Conservation (phyloP, 92 coral and sea anemone species). For the Actinernus sp. region DNA sequence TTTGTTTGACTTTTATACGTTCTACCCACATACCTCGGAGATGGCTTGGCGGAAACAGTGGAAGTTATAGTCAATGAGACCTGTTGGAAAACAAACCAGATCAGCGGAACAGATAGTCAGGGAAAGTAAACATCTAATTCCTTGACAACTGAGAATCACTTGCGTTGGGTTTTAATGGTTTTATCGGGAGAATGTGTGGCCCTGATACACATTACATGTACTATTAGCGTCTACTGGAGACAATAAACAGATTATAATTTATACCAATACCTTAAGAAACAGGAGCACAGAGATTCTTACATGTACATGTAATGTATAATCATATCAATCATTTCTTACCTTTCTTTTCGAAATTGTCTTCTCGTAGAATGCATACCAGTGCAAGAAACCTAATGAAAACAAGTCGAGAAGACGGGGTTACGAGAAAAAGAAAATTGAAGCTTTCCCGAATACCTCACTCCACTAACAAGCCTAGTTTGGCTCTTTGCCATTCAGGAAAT, state of each 20-base stretch:
- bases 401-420: background rate
- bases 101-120: too few relatives aligned
- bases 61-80: conserved; percentile 97
- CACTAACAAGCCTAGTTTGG: too few relatives aligned
- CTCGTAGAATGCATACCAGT: conserved; percentile 82
- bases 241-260: background rate
- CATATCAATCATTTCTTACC: conserved; percentile 50
- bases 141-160: too few relatives aligned
- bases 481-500: too few relatives aligned
- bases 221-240: background rate
- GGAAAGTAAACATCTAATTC: too few relatives aligned
- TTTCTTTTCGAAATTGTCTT: conserved; percentile 89
- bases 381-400: conserved; percentile 76
- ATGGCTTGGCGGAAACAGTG: conserved; percentile 98
- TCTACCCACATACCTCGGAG: conserved; percentile 74
- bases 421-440: background rate
- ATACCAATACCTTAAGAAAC: too few relatives aligned
- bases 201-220: background rate
- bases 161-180: too few relatives aligned
- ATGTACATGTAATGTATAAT: too few relatives aligned
- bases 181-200: too few relatives aligned
- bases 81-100: conserved; percentile 37
- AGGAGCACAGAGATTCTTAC: too few relatives aligned
- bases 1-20: background rate
- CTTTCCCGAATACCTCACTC: too few relatives aligned